Percentiles rank a stretch among this genome's conserved stretches.
Conservation (phyloP, 2,113 vertebrate species). For the Bettongia penicillata region DNA sequence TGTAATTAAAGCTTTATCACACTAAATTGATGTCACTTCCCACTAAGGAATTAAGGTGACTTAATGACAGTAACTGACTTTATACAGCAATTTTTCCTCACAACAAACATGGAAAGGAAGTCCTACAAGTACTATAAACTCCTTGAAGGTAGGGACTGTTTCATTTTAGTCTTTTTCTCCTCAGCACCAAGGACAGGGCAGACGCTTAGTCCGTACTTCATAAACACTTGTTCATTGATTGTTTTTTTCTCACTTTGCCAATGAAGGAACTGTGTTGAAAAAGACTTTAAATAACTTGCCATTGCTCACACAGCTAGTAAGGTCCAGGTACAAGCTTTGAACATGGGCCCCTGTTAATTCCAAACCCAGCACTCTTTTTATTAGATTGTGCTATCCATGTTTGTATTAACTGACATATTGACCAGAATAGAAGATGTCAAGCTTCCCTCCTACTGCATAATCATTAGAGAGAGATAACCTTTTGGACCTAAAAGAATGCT, state of each 20-base stretch:
- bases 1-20: background rate
- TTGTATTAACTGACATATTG: background rate
- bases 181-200: background rate
- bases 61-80: background rate
- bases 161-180: background rate
- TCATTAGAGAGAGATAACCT: conserved; percentile 1
- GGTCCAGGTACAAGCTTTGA: background rate
- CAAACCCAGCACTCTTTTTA: background rate
- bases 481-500: background rate
- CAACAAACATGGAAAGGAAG: background rate
- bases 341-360: background rate
- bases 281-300: background rate
- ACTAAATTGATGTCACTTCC: background rate
- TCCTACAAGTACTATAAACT: background rate
- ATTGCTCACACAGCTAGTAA: background rate
- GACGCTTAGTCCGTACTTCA: background rate
- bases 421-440: background rate
- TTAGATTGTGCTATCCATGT: background rate
- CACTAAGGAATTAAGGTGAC: background rate
- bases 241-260: background rate
- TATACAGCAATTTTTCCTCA: background rate
- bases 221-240: background rate
- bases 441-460: background rate
- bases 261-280: background rate
- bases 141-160: background rate